These are phyloP conservation scores for Amphipyra berbera DNA, from an alignment of 2,888 invertebrate species.

Conservation along the genomic window DNA sequence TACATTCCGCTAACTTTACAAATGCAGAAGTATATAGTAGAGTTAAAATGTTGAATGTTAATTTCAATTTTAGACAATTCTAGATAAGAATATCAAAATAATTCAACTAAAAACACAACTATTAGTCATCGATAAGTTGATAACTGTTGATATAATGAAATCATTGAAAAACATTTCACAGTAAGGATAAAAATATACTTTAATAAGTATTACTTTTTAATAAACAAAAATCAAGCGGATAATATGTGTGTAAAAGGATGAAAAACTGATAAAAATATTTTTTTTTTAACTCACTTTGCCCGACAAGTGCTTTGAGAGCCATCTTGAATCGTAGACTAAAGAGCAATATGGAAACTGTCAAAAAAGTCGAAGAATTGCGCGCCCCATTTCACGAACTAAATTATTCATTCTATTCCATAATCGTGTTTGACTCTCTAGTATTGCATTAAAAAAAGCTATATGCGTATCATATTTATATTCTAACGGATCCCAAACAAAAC, in stretches of 20 bases:
- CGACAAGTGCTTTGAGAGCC: slow-evolving; percentile 96
- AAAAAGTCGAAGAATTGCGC: slow-evolving; percentile 15
- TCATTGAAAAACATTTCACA: slow-evolving; percentile 10
- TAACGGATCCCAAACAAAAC: too few relatives aligned
- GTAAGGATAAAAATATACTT: slow-evolving; percentile 1
- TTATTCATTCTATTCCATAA: background rate
- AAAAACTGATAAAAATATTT: slow-evolving; percentile 43
- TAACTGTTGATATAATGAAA: slow-evolving; percentile 36
- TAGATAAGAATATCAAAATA: slow-evolving; percentile 28
- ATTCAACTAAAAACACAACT: slow-evolving; percentile 49
- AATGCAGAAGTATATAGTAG: background rate
- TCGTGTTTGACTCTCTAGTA: too few relatives aligned
- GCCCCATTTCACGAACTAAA: slow-evolving; percentile 24
- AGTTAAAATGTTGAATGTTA: background rate
- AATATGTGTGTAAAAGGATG: slow-evolving; percentile 1
- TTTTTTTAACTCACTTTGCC: slow-evolving; percentile 93
- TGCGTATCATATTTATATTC: too few relatives aligned
- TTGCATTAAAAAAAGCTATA: too few relatives aligned
- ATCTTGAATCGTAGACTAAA: slow-evolving; percentile 91
- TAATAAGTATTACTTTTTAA: background rate
- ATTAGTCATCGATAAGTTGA: slow-evolving; percentile 73
- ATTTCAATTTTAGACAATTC: slow-evolving; percentile 2
- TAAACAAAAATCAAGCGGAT: background rate
- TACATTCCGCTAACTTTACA: slow-evolving; percentile 4
- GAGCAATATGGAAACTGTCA: slow-evolving; percentile 38